Base-by-base conservation (phyloP, 1,140 invertebrate genomes). In the Dysdera silvatica region DNA sequence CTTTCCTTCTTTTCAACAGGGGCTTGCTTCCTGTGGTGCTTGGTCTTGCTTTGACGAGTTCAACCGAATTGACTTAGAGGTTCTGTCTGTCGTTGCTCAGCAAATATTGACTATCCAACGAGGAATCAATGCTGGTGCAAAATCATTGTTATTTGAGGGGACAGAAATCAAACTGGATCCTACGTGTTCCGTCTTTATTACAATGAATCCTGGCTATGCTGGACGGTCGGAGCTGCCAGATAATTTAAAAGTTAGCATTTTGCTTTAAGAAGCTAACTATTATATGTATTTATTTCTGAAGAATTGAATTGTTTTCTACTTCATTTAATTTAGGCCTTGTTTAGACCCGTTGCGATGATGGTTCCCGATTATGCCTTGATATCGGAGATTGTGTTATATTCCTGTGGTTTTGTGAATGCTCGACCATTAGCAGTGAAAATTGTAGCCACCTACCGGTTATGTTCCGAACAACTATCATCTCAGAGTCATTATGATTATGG, bases 11-110 rank as follows among this genome's bases (percentile, higher is more conserved):
- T 61, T 68, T 66, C 67, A 68, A 2, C 52, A 85, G 86, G 94
- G 94, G 61, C 76, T 97, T 40, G 91, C 92, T 3, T 91, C 92
- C 1, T 93, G 90, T 71, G 95, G 95, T 8, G 92, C 94, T 1
- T 97, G 93, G 93, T 90, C 91, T 0, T 98, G 94, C 75, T 96
- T 98, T 73, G 94, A 98, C 72, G 94, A 98, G 76, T 97, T 98
- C 74, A 83, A 84, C 73, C 71, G 77, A 40, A 82, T 84, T 67
- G 80, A 83, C 70, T 67, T 82, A 18, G 81, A 83, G 72, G 93
- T 96, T 37, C 73, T 96, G 29, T 98, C 93, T 0, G 92, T 97
- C 2, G 88, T 93, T 3, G 89, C 89, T 0, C 89, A 93, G 74
- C 89, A 93, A 76, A 86, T 87, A 62, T 72, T 86, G 3, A 87